Evolutionary conservation across 2,888 invertebrate species (phyloP).

Genomic region (Synanthedon andrenaeformis): DNA sequence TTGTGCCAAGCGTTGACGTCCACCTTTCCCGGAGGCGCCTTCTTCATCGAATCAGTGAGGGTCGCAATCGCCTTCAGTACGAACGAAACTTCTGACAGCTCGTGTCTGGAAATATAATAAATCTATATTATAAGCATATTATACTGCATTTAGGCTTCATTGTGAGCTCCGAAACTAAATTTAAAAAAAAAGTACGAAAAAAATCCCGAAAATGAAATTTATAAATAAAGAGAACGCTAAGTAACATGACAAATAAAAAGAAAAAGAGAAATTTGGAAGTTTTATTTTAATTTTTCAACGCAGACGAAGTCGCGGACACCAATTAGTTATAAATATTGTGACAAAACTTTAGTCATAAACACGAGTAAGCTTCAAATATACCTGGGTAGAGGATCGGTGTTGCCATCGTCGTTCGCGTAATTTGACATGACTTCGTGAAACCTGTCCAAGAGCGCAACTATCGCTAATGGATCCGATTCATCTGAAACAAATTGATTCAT

Average conservation of each 20-base stretch:
- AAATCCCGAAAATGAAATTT: no score
- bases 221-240: no score
- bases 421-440: slow-evolving; percentile 93
- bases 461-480: slow-evolving; percentile 77
- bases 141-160: neutral
- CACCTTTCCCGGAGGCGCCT: slow-evolving; percentile 89
- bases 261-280: no score
- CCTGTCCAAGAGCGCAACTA: slow-evolving; percentile 90
- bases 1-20: slow-evolving; percentile 94
- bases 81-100: slow-evolving; percentile 95
- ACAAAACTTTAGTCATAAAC: no score
- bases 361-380: no score
- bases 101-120: slow-evolving; percentile 74
- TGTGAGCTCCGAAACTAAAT: no score
- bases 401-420: slow-evolving; percentile 70
- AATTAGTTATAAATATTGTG: no score
- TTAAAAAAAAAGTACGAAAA: no score
- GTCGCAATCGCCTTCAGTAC: slow-evolving; percentile 95
- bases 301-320: no score
- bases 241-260: no score
- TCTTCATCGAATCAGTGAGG: slow-evolving; percentile 90
- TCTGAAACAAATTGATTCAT: slow-evolving; percentile 21
- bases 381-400: slow-evolving; percentile 49
- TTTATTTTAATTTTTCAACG: no score
- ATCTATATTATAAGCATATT: neutral